Base-by-base conservation (phyloP, 2,888 invertebrate genomes). In the Morpho helenor region DNA sequence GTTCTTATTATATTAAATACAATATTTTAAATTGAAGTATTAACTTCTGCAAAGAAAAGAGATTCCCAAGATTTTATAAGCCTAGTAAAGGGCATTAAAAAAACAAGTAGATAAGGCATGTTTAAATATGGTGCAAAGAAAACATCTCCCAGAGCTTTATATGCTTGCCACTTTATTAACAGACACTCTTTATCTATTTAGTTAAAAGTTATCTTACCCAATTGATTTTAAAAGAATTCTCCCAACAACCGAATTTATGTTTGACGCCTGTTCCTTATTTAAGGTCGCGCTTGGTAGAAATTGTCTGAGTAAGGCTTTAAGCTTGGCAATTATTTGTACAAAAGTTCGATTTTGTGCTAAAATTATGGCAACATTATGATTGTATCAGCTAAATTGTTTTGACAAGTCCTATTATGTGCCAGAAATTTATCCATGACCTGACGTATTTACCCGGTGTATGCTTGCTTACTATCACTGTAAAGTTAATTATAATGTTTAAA, bases 91-190 rank as follows among this genome's bases (percentile, higher is more conserved):
- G 31, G 5, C 31, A 31, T 31, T 16, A 31, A 31, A 31, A 5
- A 48, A n/a, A 0, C 2, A 31, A 48, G n/a, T 7, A 31, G 31
- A 10, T 42, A 42, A 9, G 43, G 50, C 50, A 51, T 43, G 42
- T 9, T 40, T 16, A 49, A 23, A 42, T 6, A n/a, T 51, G 51
- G 43, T n/a, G 51, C 9, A 23, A 51, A 9, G n/a, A 51, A 9
- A 51, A 49, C 42, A 10, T 10, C 16, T 50, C 49, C 47, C 43
- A n/a, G 22, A 23, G 51, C 51, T 51, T 51, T n/a, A 51, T 51
- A 8, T 43, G 51, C 50, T 51, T 51, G 50, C 23, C 23, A 42
- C 22, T 51, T 41, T 3, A 49, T 16, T 43, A 43, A 43, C 43
- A 23, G 43, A 31, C 43, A 23, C 42, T 42, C 42, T 16, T 8